phyloP scores from a whole-genome alignment of 2,113 vertebrate species.

The Gnathonemus echidnorhynchus region DNA sequence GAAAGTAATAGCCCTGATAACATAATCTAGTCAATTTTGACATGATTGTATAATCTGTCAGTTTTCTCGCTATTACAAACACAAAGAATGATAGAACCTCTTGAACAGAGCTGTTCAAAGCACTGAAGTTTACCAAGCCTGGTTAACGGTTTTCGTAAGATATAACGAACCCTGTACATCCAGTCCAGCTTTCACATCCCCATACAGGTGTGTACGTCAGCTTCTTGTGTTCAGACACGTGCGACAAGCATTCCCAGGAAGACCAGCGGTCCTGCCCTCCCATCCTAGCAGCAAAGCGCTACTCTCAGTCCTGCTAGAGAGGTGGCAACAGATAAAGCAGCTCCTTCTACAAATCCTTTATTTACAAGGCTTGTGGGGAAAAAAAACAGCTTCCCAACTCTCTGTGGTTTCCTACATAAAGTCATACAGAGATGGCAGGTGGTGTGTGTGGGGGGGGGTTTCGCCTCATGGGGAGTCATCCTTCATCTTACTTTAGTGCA shows the following conservation, averaged over 20 bases:
- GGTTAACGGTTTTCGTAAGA: neutral
- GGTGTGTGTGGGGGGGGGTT: neutral
- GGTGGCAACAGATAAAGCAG: slow-evolving; percentile 40
- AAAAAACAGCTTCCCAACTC: slow-evolving; percentile 9
- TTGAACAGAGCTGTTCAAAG: neutral
- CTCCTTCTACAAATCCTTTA: slow-evolving; percentile 24
- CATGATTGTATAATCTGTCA: neutral
- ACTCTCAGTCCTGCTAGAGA: neutral
- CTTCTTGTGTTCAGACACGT: neutral
- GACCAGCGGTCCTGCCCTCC: neutral
- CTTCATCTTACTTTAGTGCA: neutral
- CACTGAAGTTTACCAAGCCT: slow-evolving; percentile 12
- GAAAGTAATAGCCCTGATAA: neutral
- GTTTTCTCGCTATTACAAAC: neutral
- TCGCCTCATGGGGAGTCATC: neutral
- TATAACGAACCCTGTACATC: neutral
- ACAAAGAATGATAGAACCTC: neutral
- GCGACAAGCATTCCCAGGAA: neutral
- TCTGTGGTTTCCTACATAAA: slow-evolving; percentile 43
- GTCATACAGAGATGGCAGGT: slow-evolving; percentile 9
- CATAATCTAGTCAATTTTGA: neutral
- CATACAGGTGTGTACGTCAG: neutral
- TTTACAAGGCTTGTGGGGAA: slow-evolving; percentile 40
- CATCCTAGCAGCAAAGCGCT: neutral
- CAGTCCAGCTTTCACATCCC: neutral